These are phyloP conservation scores for Noctua janthe DNA, from an alignment of 2,888 invertebrate species.

Conservation along the genomic window DNA sequence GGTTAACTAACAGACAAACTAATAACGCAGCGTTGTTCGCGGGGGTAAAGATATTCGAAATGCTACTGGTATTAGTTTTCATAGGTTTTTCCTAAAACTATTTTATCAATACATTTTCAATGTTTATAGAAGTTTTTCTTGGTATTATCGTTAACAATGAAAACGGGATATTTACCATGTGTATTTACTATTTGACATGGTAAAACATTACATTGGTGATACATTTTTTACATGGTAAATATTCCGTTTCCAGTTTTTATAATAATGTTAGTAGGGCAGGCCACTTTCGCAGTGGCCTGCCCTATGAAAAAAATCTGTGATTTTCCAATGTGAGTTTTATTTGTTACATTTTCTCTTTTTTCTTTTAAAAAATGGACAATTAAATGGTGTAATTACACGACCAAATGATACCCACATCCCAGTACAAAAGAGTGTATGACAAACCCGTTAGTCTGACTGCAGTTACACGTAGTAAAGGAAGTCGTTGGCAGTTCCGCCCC, in stretches of 20 bases:
- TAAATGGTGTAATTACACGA: slow-evolving; percentile 13
- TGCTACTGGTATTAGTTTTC: background rate
- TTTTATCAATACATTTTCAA: too few relatives aligned
- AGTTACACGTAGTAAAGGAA: slow-evolving; percentile 78
- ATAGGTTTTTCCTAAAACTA: background rate
- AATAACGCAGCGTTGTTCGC: slow-evolving; percentile 16
- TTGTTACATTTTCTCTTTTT: background rate
- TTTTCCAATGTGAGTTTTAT: background rate
- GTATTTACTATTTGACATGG: too few relatives aligned
- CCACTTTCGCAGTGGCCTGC: too few relatives aligned
- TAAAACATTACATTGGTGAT: too few relatives aligned
- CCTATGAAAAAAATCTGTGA: too few relatives aligned
- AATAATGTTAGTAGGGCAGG: too few relatives aligned
- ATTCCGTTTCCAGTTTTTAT: too few relatives aligned
- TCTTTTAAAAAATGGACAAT: background rate
- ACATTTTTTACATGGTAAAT: too few relatives aligned
- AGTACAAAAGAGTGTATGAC: slow-evolving; percentile 55
- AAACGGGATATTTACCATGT: too few relatives aligned
- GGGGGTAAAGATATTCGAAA: background rate
- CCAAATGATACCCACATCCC: slow-evolving; percentile 24
- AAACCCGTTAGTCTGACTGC: slow-evolving; percentile 71
- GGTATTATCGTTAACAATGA: too few relatives aligned
- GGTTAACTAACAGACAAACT: slow-evolving; percentile 40
- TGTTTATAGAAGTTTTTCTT: too few relatives aligned
- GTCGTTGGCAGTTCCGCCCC: slow-evolving; percentile 83